phyloP scores from a whole-genome alignment of 2,888 invertebrate species.

The Oscheius sp. region DNA sequence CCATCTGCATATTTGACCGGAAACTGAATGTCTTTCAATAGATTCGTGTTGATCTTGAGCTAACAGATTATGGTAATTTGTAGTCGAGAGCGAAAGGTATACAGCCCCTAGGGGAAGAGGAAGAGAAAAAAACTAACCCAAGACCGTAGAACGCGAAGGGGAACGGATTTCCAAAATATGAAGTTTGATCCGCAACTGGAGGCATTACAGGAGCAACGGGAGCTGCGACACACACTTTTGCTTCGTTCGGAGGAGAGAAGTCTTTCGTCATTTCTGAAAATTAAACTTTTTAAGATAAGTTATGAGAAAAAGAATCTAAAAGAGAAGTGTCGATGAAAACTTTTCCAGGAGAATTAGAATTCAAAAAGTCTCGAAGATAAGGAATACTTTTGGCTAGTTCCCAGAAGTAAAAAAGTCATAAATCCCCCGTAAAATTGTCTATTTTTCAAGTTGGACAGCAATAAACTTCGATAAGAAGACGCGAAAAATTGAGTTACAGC shows the following conservation, averaged over 20 bases:
- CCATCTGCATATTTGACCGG: no score
- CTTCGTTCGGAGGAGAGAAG: conserved; percentile 1
- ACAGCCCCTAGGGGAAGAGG: no score
- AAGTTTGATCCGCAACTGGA: neutral
- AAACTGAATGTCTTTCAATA: no score
- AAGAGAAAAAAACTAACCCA: neutral
- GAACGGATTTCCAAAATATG: neutral
- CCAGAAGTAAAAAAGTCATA: neutral
- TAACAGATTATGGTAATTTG: no score
- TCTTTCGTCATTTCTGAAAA: conserved; percentile 16
- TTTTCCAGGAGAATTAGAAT: no score
- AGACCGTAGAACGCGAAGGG: neutral
- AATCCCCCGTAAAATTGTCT: neutral
- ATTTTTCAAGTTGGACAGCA: neutral
- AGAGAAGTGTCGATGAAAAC: no score
- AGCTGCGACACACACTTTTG: no score
- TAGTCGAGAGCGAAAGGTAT: no score
- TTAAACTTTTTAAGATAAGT: neutral
- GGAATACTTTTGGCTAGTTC: no score
- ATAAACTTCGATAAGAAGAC: neutral
- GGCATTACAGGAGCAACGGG: neutral
- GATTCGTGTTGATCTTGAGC: no score
- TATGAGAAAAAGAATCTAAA: neutral
- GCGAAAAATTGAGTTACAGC: conserved; percentile 7
- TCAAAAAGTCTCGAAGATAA: no score